A percentile compares a stretch with the other conserved stretches of the same genome.
These are phyloP conservation scores for Papilio xuthus DNA, from an alignment of 1,140 invertebrate genomes.

Conservation along the genomic window DNA sequence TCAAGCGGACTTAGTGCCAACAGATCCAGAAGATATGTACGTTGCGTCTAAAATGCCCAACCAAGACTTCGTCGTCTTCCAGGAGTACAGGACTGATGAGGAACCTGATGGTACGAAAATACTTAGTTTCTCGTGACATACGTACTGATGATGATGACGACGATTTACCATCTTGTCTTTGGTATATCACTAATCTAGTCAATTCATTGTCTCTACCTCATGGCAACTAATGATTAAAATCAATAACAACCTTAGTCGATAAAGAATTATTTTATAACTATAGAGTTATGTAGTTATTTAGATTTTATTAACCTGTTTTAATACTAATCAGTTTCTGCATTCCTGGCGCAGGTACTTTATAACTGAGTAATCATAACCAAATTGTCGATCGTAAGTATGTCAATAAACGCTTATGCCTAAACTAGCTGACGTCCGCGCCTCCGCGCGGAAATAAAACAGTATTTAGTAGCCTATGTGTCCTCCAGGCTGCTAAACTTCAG, in stretches of 20 bases:
- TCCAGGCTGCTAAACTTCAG: no score
- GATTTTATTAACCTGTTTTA: conserved; percentile 19
- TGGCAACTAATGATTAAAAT: not conserved
- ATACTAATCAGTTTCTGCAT: not conserved
- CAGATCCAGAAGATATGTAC: conserved; percentile 93
- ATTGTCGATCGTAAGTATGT: not conserved
- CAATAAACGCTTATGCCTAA: not conserved
- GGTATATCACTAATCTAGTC: no score
- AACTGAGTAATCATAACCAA: not conserved
- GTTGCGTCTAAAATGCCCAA: conserved; percentile 87
- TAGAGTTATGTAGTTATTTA: not conserved
- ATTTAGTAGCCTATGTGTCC: no score
- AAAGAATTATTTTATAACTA: not conserved
- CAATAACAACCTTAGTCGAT: not conserved
- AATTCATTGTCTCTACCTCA: not conserved
- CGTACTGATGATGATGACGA: no score
- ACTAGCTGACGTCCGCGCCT: no score
- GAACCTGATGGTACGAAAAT: conserved; percentile 82
- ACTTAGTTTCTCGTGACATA: no score
- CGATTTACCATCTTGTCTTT: no score
- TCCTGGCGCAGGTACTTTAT: not conserved
- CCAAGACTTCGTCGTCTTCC: conserved; percentile 85
- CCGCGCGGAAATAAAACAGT: no score
- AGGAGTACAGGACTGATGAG: conserved; percentile 85
- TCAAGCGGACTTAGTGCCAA: conserved; percentile 89